phyloP scores from a whole-genome alignment of 2,113 vertebrate species.

The Nothocercus julius region DNA sequence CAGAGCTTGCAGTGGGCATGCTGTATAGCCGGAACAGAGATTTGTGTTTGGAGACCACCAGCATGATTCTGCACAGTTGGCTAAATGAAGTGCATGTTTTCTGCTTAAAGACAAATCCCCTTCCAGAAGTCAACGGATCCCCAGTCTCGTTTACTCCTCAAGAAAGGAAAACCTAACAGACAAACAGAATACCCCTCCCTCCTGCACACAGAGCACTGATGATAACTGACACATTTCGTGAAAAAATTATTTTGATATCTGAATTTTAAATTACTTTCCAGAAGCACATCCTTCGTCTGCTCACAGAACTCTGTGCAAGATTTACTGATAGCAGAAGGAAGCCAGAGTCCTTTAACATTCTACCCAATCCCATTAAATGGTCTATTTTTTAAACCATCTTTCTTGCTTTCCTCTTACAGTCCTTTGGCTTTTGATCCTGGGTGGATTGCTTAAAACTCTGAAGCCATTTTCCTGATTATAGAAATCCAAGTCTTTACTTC shows the following conservation, averaged over 20 bases:
- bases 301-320: neutral
- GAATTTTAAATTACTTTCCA: neutral
- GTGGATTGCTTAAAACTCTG: neutral
- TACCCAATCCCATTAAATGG: neutral
- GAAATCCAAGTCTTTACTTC: neutral
- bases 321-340: neutral
- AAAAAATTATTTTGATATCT: neutral
- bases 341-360: neutral
- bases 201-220: neutral
- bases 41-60: neutral
- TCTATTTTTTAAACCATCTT: neutral
- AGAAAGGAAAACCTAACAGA: too few relatives aligned
- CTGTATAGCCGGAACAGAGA: neutral
- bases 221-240: neutral
- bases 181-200: too few relatives aligned
- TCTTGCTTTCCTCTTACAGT: neutral
- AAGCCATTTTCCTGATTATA: neutral
- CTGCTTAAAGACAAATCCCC: neutral
- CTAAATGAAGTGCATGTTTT: neutral
- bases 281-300: neutral
- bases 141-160: too few relatives aligned
- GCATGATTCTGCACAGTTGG: neutral
- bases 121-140: neutral
- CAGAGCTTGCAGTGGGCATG: neutral
- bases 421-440: neutral